Evolutionary conservation across 2,888 invertebrate genomes (phyloP), one percentile per base, ranked within the genome.

Genomic region (Chalcis sispes): DNA sequence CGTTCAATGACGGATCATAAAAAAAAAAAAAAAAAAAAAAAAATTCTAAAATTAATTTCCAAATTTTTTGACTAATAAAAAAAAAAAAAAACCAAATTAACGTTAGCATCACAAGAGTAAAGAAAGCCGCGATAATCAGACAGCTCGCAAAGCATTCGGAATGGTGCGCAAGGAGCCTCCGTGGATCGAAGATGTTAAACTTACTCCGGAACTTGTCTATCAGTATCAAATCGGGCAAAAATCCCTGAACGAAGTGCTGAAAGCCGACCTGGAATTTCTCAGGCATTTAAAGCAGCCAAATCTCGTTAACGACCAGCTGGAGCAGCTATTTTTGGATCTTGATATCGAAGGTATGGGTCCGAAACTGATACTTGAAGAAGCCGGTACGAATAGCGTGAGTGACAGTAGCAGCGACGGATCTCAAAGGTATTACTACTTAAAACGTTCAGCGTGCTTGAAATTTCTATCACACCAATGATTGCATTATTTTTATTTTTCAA

Each of bases 231-330:
- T 95, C 64, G 82, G 89, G 0, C 88, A 91, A 0, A 92, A 91
- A 81, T 89, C 90, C 5, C 79, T 92, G 77, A 90, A 91, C 13
- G 93, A 93, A 70, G 92, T 94, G 1, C 88, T 95, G n/a, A 85
- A 90, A 79, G 88, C 90, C 2, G 95, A 95, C 83, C 88, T 91
- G 82, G 86, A 91, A 69, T 89, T 90, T 62, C 89, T 95, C 29
- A 89, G 89, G 64, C 86, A 85, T 3, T 86, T 93, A 0, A 89
- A 91, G 79, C 90, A 95, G 92, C 93, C 95, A 0, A 81, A 89
- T 1, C 81, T 94, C 81, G 94, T 95, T 0, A 94, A 94, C 83
- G 93, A 94, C 71, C 95, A 95, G 86, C 86, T 95, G 25, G 90
- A 89, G 46, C 94, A 94, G 82, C 88, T 95, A 3, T 94, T 94